Evolutionary conservation across 2,888 invertebrate species (phyloP), one percentile per base, ranked within the genome.

Genomic region (Dioctria linearis): DNA sequence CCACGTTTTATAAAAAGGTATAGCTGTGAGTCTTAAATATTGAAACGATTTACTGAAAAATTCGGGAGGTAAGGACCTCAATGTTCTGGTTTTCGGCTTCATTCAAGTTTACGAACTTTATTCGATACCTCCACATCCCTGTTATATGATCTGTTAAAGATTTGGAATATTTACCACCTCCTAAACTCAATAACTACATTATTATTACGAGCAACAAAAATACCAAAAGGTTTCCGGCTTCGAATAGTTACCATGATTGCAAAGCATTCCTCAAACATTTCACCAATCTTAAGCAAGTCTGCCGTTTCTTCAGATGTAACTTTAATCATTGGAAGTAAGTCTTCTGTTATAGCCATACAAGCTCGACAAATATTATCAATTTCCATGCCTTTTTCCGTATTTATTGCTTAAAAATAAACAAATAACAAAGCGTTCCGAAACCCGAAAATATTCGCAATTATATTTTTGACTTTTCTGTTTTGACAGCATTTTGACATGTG

Each of bases 181-280:
- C 25, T 25, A 25, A 25, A 25, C 25, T 25, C 25, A 25, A 25
- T 25, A 25, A 25, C 25, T 25, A 25, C 25, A 25, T 25, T 25
- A 25, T 25, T 25, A 25, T 46, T 46, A 46, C 46, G 46, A 46
- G 54, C 0, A 54, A 54, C 2, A 11, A 54, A 54, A 11, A 4
- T 66, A 25, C 25, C 25, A 25, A 37, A 0, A 49, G n/a, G 8
- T 39, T 46, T 9, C 5, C 2, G 1, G 5, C 9, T 46, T 1
- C 2, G 6, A 54, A 8, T 4, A 54, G 11, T 54, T 42, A 79
- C 79, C 63, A 57, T 71, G 5, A 71, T 69, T 2, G 40, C 61
- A 3, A 71, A 40, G 13, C 79, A 79, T 11, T 71, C 61, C 9
- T 71, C 79, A n/a, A 63, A 79, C 69, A 79, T 79, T 71, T 79